These are phyloP conservation scores for Plodia interpunctella DNA, from an alignment of 1,140 invertebrate species.

Conservation along the genomic window DNA sequence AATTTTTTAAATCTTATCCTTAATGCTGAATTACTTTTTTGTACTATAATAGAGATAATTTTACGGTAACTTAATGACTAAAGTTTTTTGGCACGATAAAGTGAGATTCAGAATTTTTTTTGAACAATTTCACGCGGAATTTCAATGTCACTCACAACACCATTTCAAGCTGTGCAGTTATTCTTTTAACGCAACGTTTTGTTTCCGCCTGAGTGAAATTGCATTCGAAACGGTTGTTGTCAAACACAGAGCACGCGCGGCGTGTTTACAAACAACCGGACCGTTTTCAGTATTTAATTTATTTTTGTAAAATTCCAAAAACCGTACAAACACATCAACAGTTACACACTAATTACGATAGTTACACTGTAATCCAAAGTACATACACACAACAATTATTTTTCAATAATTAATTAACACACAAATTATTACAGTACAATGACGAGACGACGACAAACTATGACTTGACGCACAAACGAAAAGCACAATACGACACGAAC, in stretches of 20 bases:
- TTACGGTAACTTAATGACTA: not conserved
- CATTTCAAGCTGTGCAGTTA: not conserved
- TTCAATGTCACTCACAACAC: not conserved
- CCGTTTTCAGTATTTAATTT: slow-evolving; percentile 22
- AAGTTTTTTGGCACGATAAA: not conserved
- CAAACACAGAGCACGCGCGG: slow-evolving; percentile 41
- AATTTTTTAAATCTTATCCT: too few relatives aligned
- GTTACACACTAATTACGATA: not conserved
- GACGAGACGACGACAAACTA: slow-evolving; percentile 66
- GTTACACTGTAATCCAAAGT: not conserved
- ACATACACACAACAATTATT: slow-evolving; percentile 6
- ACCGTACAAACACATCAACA: slow-evolving; percentile 8
- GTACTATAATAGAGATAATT: not conserved
- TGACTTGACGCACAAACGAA: slow-evolving; percentile 73
- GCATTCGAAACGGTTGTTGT: slow-evolving; percentile 17
- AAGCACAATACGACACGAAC: slow-evolving; percentile 73
- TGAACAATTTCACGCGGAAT: slow-evolving; percentile 7
- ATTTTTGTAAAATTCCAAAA: slow-evolving; percentile 26
- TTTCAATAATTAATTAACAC: not conserved
- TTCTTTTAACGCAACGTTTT: slow-evolving; percentile 7
- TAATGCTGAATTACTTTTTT: too few relatives aligned
- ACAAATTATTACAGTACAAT: slow-evolving; percentile 21
- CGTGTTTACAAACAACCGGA: slow-evolving; percentile 68
- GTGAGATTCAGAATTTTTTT: not conserved
- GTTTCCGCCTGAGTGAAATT: slow-evolving; percentile 5